Evolutionary conservation across 1,140 invertebrate genomes (phyloP), one percentile per base, ranked within the genome.

Genomic region (Archegozetes longisetosus): DNA sequence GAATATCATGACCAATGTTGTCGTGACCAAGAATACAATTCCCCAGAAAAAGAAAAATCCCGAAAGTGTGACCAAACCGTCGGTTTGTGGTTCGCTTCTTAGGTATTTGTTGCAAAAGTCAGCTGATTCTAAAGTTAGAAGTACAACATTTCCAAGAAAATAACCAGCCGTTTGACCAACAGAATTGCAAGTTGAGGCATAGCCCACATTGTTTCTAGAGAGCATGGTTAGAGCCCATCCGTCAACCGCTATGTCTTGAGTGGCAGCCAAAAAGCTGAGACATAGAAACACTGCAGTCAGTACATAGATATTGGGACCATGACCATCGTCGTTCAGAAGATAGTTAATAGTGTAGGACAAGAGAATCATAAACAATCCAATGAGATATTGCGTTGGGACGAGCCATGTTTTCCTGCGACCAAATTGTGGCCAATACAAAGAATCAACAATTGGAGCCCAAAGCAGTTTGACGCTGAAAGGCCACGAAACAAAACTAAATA

Each of bases 161-260:
- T 89, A 96, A 1, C 96, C 96, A 58, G 90, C 86, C 0, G 93
- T 98, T 77, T 99, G 95, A 20, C 96, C 96, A 12, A 98, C 91
- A 67, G 86, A 88, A 70, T 99, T 99, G 71, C 96, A 98, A 0
- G 94, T 98, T 13, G 93, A 97, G 9, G 95, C 96, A 76, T 97
- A 93, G n/a, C 89, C 91, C 29, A 98, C 90, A 76, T 98, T 98
- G 56, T 72, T 70, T 79, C 83, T 85, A 71, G 92, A 88, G 2
- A 99, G 75, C 88, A 99, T 98, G 2, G 95, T 98, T 1, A 99
- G 74, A 1, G 95, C 95, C 96, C 96, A 99, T 2, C 96, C 96
- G 80, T 99, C 96, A 1, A 99, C 94, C 57, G 93, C 94, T 70
- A 99, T 98, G 74, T 99, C 96, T 76, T 99, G 96, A 24, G 94